These are phyloP conservation scores for Drosophila setosimentum DNA, from an alignment of 2,888 invertebrate genomes.

Conservation along the genomic window DNA sequence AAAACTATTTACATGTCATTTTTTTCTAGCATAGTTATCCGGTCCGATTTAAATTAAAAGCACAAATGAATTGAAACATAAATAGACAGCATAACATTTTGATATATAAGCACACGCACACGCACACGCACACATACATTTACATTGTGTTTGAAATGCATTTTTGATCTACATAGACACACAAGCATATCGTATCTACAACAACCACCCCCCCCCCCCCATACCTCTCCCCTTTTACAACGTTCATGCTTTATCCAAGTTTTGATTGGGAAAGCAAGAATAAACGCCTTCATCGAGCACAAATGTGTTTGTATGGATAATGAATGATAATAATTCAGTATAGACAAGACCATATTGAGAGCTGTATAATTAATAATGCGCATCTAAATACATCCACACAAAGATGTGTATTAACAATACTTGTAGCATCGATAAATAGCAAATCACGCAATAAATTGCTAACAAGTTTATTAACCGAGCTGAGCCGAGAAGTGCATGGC, in stretches of 20 bases:
- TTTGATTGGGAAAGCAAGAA: conserved; percentile 22
- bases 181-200: not conserved
- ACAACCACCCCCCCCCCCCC: not conserved
- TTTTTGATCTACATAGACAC: not conserved
- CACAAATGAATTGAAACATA: conserved; percentile 12
- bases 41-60: conserved; percentile 32
- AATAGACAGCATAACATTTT: not conserved
- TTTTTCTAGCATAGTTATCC: conserved; percentile 28
- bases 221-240: fast-evolving
- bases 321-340: conserved; percentile 21
- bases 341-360: conserved; percentile 41
- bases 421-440: conserved; percentile 25
- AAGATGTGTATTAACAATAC: conserved; percentile 36
- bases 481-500: not conserved
- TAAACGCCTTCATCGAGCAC: conserved; percentile 49
- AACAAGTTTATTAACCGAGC: conserved; percentile 14
- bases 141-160: not conserved
- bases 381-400: conserved; percentile 18
- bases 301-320: conserved; percentile 26
- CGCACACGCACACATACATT: not conserved
- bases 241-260: not conserved
- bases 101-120: not conserved
- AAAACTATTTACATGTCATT: conserved; percentile 35
- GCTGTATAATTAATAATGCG: conserved; percentile 47
- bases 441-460: conserved; percentile 23